Evolutionary conservation across 2,888 invertebrate species (phyloP), one percentile per base, ranked within the genome.

Genomic region (Drosophila mimetica): DNA sequence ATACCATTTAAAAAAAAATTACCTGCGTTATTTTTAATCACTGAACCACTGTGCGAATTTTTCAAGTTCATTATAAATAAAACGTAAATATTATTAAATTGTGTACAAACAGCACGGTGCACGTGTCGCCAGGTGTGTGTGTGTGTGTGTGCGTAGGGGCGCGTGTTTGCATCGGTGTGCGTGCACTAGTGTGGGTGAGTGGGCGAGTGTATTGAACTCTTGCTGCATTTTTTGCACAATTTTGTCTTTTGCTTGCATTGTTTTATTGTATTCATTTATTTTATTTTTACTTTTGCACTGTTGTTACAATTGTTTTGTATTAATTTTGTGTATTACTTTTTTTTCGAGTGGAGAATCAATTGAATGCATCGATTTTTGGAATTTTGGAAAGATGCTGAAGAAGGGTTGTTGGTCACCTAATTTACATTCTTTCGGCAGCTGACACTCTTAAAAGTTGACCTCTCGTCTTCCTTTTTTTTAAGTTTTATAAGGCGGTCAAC

Each of bases 61-160:
- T 80, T 83, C 82, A 83, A 83, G 82, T 83, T 83, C 88, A 83
- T 79, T 86, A 86, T 79, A 76, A 86, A 88, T 64, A 82, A 85
- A 83, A 88, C 88, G 88, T 83, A 85, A 83, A 83, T 88, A 83
- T 83, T 82, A 86, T 82, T 88, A 79, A 88, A 82, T 83, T 79
- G 51, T 79, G 76, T 82, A 79, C 72, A 82, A 78, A 74, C 82
- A 66, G 48, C 50, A 25, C 48, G 48, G 22, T 63, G 46, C 32
- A 73, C 65, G 74, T 67, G 54, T 53, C 59, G 42, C 16, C 25
- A 25, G n/a, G n/a, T n/a, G 30, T 44, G 22, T 28, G 30, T 67
- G 28, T 34, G 22, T 57, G 59, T 53, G 61, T 48, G 59, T 57
- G 34, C 34, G 42, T 36, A 25, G 57, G 37, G 48, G 41, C 58